phyloP scores from a whole-genome alignment of 2,888 invertebrate genomes.

The Drosophila nr. fundita region DNA sequence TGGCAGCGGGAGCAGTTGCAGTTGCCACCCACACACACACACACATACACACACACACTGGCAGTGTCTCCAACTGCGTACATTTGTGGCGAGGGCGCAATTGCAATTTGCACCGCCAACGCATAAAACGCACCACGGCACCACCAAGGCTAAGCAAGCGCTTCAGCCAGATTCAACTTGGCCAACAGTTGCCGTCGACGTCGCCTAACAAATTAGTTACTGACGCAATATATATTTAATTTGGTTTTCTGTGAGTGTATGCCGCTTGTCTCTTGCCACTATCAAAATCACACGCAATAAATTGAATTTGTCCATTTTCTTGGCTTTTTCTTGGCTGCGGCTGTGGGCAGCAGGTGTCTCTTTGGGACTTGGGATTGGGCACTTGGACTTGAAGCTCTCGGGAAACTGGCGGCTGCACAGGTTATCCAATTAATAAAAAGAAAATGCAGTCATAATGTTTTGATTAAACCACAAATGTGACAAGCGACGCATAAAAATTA shows the following conservation, averaged over 20 bases:
- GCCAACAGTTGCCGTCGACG: conserved; percentile 26
- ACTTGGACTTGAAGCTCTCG: conserved; percentile 8
- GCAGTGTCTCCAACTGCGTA: conserved; percentile 36
- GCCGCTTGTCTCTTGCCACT: conserved; percentile 64
- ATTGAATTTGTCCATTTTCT: conserved; percentile 57
- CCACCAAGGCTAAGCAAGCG: background rate
- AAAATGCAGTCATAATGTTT: conserved; percentile 78
- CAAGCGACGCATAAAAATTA: conserved; percentile 74
- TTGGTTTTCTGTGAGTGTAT: conserved; percentile 45
- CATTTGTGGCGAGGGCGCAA: conserved; percentile 50
- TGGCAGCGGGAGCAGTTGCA: conserved; percentile 70
- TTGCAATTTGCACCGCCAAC: conserved; percentile 73
- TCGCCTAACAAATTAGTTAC: conserved; percentile 73
- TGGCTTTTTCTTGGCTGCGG: conserved; percentile 3
- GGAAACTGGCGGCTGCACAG: conserved; percentile 25
- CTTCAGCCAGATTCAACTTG: conserved; percentile 1
- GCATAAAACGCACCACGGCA: conserved; percentile 21
- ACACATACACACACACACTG: conserved; percentile 28
- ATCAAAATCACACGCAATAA: conserved; percentile 80
- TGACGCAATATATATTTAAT: conserved; percentile 65
- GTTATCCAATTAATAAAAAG: conserved; percentile 75
- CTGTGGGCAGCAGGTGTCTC: conserved; percentile 30
- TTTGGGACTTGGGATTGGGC: background rate
- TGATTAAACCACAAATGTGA: conserved; percentile 77
- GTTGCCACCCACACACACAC: conserved; percentile 57